A percentile compares a stretch with the other conserved stretches of the same genome.
phyloP scores from a whole-genome alignment of 1,140 invertebrate genomes.

The Heliconius himera region DNA sequence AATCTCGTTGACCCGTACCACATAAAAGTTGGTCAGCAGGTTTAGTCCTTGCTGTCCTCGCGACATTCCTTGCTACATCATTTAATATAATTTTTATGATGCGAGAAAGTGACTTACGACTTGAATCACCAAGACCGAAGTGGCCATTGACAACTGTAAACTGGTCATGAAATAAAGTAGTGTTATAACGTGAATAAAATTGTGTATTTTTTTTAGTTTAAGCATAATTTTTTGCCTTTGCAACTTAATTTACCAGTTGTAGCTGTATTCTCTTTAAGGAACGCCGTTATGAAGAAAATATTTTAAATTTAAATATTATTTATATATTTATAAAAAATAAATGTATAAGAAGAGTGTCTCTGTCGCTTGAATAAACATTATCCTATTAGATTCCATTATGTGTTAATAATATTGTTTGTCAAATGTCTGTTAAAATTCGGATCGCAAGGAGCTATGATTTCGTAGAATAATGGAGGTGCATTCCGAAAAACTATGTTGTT shows the following conservation, averaged over 20 bases:
- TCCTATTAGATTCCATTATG: background rate
- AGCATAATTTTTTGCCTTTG: background rate
- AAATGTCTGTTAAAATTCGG: constrained; percentile 53
- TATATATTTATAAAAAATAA: background rate
- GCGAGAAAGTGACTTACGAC: constrained; percentile 41
- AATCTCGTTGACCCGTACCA: constrained; percentile 69
- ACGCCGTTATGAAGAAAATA: background rate
- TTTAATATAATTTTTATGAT: constrained; percentile 47
- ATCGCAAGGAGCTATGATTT: constrained; percentile 66
- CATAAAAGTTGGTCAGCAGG: constrained; percentile 70
- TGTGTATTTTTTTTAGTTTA: background rate
- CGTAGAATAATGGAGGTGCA: constrained; percentile 65
- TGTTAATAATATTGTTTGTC: constrained; percentile 36
- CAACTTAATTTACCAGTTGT: background rate
- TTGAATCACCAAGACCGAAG: constrained; percentile 22
- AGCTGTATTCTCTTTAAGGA: background rate
- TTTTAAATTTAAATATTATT: background rate
- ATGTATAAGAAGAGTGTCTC: background rate
- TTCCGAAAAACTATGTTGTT: constrained; percentile 54
- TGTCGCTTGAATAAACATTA: background rate
- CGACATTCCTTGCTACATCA: constrained; percentile 59
- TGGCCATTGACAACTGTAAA: constrained; percentile 27
- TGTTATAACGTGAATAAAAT: background rate
- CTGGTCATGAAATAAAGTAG: background rate
- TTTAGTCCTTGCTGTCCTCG: constrained; percentile 65